These are phyloP conservation scores for Euleptes europaea DNA, from an alignment of 2,113 vertebrate species.

Conservation along the genomic window DNA sequence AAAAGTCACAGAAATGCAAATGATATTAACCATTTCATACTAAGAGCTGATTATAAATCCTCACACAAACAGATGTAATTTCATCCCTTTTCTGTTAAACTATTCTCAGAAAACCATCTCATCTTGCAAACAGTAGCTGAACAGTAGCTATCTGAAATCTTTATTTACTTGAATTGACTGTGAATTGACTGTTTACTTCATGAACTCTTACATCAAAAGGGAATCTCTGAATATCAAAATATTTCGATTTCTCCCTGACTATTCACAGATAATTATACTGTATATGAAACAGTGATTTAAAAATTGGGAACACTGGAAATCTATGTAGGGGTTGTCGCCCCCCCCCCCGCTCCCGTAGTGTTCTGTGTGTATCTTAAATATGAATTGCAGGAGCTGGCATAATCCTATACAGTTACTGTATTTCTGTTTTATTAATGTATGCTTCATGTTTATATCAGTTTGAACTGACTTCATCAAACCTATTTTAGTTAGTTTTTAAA, in stretches of 20 bases:
- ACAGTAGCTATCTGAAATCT: background rate
- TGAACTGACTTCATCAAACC: conserved; percentile 28
- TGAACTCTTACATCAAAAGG: background rate
- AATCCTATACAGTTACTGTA: background rate
- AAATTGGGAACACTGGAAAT: background rate
- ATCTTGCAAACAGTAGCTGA: background rate
- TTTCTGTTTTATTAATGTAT: conserved; percentile 37
- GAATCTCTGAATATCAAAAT: background rate
- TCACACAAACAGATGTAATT: no score
- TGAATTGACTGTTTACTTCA: no score
- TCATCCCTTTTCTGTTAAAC: background rate
- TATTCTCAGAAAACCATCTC: background rate
- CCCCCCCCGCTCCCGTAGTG: background rate
- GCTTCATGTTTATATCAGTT: conserved; percentile 19
- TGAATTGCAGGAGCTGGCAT: background rate
- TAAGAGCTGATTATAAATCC: no score
- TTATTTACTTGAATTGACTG: background rate
- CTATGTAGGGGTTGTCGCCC: background rate
- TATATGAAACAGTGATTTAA: background rate
- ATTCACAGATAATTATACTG: background rate
- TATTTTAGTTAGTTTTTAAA: conserved; percentile 27
- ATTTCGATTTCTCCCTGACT: background rate
- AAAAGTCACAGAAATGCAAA: no score
- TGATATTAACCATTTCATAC: no score
- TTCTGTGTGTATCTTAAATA: background rate